Base-by-base conservation (phyloP, 2,888 invertebrate species). In the Digitonthophagus gazella region DNA sequence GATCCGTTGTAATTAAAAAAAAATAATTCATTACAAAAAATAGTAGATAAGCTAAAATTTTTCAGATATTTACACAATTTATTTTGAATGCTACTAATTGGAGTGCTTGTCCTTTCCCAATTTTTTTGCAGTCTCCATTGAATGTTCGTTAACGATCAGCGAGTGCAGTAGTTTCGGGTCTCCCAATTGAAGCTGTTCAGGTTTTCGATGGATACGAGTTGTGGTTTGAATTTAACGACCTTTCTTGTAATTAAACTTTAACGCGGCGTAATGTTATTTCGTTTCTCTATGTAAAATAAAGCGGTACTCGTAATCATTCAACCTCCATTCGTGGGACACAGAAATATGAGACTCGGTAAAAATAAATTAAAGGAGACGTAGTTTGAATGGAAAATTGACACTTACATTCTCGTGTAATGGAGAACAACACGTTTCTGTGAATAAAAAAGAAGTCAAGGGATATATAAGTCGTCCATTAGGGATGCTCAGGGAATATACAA, bases 401-500 rank as follows among this genome's bases (percentile, higher is more conserved):
- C n/a, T n/a, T n/a, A n/a, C n/a, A n/a, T n/a, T n/a, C n/a, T 8
- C 28, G 6, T 11, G 28, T 44, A 8, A 44, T 6, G 11, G 28
- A 44, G 28, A 44, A 44, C 28, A 44, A 44, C 28, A 44, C 11
- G 28, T 44, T 11, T 11, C 3, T 6, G 28, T 11, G 11, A 44
- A 44, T 44, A 44, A 44, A 44, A 44, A 44, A 44, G 28, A 44
- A 44, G 28, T 44, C 28, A 44, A 44, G 11, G 11, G 28, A 44
- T 11, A 44, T n/a, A n/a, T 44, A 61, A 61, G 19, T 61, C 61
- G 18, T 61, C 61, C 61, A 61, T 61, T 61, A 61, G 61, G 20
- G 6, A 61, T 61, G 61, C 61, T 61, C 20, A 19, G n/a, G 19
- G 61, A 61, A 61, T 61, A 61, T 61, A 61, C 61, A 61, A 61